Evolutionary conservation across 2,888 invertebrate genomes (phyloP).

Genomic region (Auanema freiburgensis): DNA sequence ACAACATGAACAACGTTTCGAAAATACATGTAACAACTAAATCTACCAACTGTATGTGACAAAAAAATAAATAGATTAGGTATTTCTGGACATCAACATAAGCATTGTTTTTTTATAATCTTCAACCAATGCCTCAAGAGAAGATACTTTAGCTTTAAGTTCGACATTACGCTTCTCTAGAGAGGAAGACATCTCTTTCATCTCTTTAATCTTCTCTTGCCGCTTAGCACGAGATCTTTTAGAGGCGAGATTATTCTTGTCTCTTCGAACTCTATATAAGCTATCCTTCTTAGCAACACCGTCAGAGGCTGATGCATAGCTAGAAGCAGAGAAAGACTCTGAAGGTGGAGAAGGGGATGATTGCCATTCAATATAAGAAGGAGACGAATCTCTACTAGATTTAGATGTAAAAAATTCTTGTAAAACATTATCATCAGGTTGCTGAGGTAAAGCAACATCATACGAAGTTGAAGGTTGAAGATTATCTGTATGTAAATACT

Average conservation of each 20-base stretch:
- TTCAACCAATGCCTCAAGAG: constrained; percentile 35
- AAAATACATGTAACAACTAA: no score
- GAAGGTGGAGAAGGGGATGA: background rate
- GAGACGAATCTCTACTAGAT: constrained; percentile 1
- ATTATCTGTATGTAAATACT: constrained; percentile 28
- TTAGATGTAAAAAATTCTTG: constrained; percentile 2
- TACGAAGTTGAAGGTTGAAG: constrained; percentile 5
- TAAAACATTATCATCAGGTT: background rate
- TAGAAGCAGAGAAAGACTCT: constrained; percentile 9
- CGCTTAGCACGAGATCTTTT: constrained; percentile 35
- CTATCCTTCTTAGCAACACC: constrained; percentile 15
- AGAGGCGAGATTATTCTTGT: constrained; percentile 42
- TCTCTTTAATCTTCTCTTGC: constrained; percentile 29
- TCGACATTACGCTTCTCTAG: constrained; percentile 33
- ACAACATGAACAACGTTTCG: no score
- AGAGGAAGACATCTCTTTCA: constrained; percentile 21
- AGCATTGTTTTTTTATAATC: constrained; percentile 44
- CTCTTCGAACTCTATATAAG: constrained; percentile 36
- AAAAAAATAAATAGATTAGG: no score
- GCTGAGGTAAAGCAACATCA: constrained; percentile 1
- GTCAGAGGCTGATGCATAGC: constrained; percentile 3
- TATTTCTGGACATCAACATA: constrained; percentile 18
- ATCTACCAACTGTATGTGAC: no score
- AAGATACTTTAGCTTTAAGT: constrained; percentile 29
- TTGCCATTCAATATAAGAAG: background rate